Percentiles rank a stretch among this genome's conserved stretches.
phyloP scores from a whole-genome alignment of 2,797 vertebrate species.

The Gymnothorax reevesii region DNA sequence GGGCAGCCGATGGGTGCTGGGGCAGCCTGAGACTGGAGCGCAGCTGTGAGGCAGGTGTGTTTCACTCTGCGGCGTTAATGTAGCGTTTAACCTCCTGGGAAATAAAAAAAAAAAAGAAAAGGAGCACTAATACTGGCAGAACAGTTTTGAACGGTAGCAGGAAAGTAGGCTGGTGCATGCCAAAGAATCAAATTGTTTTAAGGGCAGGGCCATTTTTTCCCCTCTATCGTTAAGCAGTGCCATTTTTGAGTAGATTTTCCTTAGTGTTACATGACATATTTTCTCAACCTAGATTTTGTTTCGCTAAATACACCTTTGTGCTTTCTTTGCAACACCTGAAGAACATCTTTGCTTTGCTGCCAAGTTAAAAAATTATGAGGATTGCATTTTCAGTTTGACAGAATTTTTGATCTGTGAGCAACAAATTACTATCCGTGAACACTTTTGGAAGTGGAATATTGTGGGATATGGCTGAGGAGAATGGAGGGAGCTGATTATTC shows the following conservation, averaged over 20 bases:
- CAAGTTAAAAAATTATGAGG: background rate
- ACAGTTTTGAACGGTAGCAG: background rate
- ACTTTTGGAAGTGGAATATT: background rate
- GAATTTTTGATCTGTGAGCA: background rate
- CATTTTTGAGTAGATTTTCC: background rate
- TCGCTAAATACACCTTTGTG: background rate
- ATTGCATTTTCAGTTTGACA: background rate
- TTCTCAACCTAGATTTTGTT: slow-evolving; percentile 2
- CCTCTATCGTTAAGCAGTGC: background rate
- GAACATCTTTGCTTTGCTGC: background rate
- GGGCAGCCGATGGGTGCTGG: background rate
- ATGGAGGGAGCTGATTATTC: background rate
- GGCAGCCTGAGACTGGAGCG: background rate
- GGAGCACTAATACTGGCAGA: background rate
- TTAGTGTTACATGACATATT: background rate
- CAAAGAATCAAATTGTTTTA: background rate
- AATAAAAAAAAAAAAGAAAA: background rate
- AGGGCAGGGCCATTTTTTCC: background rate
- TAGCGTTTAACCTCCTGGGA: background rate
- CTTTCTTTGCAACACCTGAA: background rate
- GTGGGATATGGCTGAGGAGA: background rate
- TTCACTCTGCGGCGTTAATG: background rate
- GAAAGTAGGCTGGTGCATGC: background rate
- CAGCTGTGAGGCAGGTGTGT: background rate
- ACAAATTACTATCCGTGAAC: background rate